Percentiles rank a stretch among this genome's conserved stretches.
These are phyloP conservation scores for Ptilodon capucinus DNA, from an alignment of 2,888 invertebrate genomes.

Conservation along the genomic window DNA sequence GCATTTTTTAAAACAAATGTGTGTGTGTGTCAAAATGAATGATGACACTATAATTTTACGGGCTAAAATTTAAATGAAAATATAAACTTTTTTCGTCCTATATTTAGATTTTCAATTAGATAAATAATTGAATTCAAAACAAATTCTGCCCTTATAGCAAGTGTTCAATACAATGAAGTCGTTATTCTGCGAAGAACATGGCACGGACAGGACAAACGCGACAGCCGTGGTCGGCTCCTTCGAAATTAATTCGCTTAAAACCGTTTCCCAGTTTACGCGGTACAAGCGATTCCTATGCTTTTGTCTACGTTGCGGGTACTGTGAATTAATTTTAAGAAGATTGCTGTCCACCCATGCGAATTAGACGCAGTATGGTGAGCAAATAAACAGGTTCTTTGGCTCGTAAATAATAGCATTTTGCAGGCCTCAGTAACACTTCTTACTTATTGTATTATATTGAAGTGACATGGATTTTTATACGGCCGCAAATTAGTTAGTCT, in stretches of 20 bases:
- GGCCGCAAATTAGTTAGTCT: too few relatives aligned
- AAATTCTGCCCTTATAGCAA: neutral
- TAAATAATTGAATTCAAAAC: neutral
- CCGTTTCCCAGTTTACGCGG: constrained; percentile 29
- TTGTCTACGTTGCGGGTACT: constrained; percentile 23
- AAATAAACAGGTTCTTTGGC: constrained; percentile 17
- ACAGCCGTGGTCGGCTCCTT: neutral
- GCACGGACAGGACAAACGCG: constrained; percentile 1
- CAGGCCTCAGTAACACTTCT: too few relatives aligned
- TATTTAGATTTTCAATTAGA: too few relatives aligned
- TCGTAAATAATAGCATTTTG: neutral
- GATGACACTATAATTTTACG: too few relatives aligned
- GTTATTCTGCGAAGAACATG: neutral
- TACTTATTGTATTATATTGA: too few relatives aligned
- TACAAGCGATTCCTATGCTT: constrained; percentile 30
- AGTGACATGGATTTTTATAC: too few relatives aligned
- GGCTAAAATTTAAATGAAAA: too few relatives aligned
- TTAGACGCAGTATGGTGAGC: constrained; percentile 28
- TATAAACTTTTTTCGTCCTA: too few relatives aligned
- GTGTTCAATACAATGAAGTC: neutral
- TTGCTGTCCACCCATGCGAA: constrained; percentile 39
- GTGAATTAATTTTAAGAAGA: constrained; percentile 42
- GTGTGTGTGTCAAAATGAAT: too few relatives aligned
- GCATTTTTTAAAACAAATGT: too few relatives aligned
- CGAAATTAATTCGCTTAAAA: constrained; percentile 37